A percentile compares a stretch with the other conserved stretches of the same genome.
These are phyloP conservation scores for Deroplatys truncata DNA, from an alignment of 2,888 invertebrate genomes.

Conservation along the genomic window DNA sequence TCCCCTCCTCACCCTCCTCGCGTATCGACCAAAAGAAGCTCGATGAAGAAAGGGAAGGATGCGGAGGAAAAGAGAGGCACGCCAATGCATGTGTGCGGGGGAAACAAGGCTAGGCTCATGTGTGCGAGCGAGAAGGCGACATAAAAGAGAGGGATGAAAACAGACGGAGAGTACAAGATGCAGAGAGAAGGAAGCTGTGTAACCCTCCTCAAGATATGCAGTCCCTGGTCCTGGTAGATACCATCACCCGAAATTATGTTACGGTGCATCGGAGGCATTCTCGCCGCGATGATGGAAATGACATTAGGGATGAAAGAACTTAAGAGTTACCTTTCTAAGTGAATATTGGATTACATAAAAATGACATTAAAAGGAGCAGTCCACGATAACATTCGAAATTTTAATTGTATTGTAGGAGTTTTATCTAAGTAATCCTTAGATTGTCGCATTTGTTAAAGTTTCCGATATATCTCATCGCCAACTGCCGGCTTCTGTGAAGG, in stretches of 20 bases:
- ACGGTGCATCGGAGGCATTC: background rate
- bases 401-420: no score
- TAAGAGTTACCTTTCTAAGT: no score
- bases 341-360: no score
- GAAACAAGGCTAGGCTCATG: background rate
- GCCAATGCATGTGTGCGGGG: background rate
- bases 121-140: background rate
- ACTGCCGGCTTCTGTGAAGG: no score
- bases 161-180: background rate
- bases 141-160: background rate
- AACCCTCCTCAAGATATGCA: background rate
- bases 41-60: background rate
- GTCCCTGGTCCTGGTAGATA: background rate
- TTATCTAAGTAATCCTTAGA: no score
- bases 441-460: no score
- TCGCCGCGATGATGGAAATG: background rate
- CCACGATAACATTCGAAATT: no score
- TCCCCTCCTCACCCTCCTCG: conserved; percentile 18
- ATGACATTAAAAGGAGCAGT: no score
- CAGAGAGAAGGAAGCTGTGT: background rate
- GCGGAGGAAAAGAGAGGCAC: background rate
- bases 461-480: no score
- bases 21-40: conserved; percentile 31
- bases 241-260: background rate
- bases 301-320: background rate